phyloP scores from a whole-genome alignment of 2,888 invertebrate species.

The Aphodius sticticus region DNA sequence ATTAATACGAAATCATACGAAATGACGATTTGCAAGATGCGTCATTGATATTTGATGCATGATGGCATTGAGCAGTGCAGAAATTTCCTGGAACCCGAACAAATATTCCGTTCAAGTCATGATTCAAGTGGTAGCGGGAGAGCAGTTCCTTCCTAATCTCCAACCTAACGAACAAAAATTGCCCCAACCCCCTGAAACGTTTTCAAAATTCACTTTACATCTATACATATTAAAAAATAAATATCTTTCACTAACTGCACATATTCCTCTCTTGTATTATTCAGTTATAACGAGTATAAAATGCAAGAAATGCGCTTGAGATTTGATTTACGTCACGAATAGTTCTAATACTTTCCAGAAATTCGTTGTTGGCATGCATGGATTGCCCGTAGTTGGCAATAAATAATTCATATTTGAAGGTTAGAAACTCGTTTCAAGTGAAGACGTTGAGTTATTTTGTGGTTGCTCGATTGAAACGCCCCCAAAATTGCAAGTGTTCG shows the following conservation, averaged over 20 bases:
- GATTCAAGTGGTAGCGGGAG: neutral
- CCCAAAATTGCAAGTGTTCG: conserved; percentile 15
- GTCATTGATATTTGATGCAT: neutral
- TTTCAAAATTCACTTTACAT: neutral
- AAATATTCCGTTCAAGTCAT: neutral
- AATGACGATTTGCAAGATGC: no score
- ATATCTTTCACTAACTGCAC: neutral
- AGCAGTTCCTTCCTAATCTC: neutral
- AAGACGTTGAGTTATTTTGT: conserved; percentile 18
- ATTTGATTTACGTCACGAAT: no score
- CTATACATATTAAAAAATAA: neutral
- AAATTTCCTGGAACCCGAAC: neutral
- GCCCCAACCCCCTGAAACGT: neutral
- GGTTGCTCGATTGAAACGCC: neutral
- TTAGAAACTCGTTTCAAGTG: conserved; percentile 30
- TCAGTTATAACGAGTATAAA: neutral
- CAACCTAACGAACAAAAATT: neutral
- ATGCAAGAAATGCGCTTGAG: no score
- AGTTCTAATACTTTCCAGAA: neutral
- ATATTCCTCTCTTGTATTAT: neutral
- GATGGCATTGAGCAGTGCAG: neutral
- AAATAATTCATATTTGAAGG: conserved; percentile 31
- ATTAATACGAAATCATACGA: no score
- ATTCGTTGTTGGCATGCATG: neutral
- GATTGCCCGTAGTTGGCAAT: neutral